Conservation (phyloP, 2,888 invertebrate genomes). For the Tupiocoris notatus region DNA sequence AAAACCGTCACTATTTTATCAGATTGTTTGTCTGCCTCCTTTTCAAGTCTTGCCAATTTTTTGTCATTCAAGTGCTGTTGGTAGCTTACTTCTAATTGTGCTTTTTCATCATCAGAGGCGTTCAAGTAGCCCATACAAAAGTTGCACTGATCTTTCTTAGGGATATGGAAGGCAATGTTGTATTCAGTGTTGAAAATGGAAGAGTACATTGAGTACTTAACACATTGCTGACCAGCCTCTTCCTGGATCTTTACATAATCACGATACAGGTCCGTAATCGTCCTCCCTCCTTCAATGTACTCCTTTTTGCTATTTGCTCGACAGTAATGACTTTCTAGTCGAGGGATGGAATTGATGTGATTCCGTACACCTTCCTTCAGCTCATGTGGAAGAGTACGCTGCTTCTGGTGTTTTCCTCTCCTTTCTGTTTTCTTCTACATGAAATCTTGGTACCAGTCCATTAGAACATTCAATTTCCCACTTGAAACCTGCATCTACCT, state of each 20-base stretch:
- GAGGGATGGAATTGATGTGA: constrained; percentile 46
- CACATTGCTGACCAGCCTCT: background rate
- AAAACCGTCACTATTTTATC: constrained; percentile 49
- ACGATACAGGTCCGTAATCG: background rate
- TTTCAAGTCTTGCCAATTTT: constrained; percentile 48
- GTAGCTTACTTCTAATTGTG: constrained; percentile 48
- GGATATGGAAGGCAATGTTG: constrained; percentile 23
- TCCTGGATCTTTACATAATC: background rate
- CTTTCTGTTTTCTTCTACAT: too few relatives aligned
- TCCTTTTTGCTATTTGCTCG: constrained; percentile 38
- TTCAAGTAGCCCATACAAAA: constrained; percentile 50
- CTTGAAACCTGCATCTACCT: too few relatives aligned
- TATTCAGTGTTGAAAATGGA: constrained; percentile 19
- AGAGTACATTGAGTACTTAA: constrained; percentile 6
- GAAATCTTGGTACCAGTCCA: too few relatives aligned
- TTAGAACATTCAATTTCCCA: too few relatives aligned
- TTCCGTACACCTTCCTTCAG: constrained; percentile 39
- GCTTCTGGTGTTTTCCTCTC: constrained; percentile 43
- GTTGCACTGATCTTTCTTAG: constrained; percentile 46
- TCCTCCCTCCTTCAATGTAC: background rate
- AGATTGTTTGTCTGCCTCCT: constrained; percentile 49
- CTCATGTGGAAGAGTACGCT: constrained; percentile 29
- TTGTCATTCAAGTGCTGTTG: constrained; percentile 49
- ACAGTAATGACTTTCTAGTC: constrained; percentile 47
- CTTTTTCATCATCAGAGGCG: constrained; percentile 49